Percentiles rank a stretch among this genome's conserved stretches.
Conservation (phyloP, 2,113 vertebrate species). For the Syngnathus scovelli region DNA sequence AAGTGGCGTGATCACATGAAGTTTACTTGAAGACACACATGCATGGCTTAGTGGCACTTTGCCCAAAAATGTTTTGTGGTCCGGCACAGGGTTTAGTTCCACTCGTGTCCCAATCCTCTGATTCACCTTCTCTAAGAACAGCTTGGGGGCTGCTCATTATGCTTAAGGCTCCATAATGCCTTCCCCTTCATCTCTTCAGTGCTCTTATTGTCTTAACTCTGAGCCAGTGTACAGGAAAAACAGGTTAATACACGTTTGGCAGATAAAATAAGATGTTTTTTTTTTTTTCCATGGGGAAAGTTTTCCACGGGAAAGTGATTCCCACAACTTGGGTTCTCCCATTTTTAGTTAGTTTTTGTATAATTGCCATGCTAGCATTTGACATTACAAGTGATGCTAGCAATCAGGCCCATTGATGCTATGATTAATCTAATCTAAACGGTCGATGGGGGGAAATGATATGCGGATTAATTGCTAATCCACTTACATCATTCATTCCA, state of each 20-base stretch:
- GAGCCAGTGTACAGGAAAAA: slow-evolving; percentile 51
- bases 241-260: slow-evolving; percentile 66
- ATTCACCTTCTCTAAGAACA: slow-evolving; percentile 72
- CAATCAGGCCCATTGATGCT: slow-evolving; percentile 35
- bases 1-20: slow-evolving; percentile 61
- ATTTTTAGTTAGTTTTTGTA: neutral
- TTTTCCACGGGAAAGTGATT: slow-evolving; percentile 27
- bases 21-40: slow-evolving; percentile 62
- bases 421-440: slow-evolving; percentile 59
- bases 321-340: slow-evolving; percentile 26
- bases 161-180: slow-evolving; percentile 67
- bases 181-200: slow-evolving; percentile 66
- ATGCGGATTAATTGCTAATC: slow-evolving; percentile 75
- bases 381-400: slow-evolving; percentile 28
- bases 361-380: slow-evolving; percentile 10
- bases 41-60: slow-evolving; percentile 65
- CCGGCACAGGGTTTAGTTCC: slow-evolving; percentile 68
- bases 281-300: slow-evolving; percentile 5
- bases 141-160: slow-evolving; percentile 68
- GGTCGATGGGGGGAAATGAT: slow-evolving; percentile 63
- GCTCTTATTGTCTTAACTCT: slow-evolving; percentile 67
- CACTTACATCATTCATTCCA: slow-evolving; percentile 74
- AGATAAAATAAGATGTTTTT: slow-evolving; percentile 22
- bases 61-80: slow-evolving; percentile 61
- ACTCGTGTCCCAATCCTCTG: slow-evolving; percentile 70